Evolutionary conservation across 1,140 invertebrate species (phyloP).

Genomic region (Tribolium castaneum): DNA sequence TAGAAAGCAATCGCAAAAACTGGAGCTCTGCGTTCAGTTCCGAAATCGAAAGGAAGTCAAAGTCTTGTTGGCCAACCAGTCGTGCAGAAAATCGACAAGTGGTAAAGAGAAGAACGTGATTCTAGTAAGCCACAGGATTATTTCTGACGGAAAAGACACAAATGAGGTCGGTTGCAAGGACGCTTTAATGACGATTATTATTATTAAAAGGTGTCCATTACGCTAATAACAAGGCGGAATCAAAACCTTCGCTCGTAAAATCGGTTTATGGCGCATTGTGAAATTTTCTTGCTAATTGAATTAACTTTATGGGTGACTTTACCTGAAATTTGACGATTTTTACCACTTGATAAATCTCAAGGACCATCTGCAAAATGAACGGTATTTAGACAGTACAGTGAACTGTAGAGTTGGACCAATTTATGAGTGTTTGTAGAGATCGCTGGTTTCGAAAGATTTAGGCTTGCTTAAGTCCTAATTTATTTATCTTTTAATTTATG

Average conservation of each 20-base stretch:
- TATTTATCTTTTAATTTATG: too few relatives aligned
- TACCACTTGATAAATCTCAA: too few relatives aligned
- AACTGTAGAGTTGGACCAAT: too few relatives aligned
- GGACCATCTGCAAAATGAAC: too few relatives aligned
- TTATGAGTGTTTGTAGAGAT: too few relatives aligned
- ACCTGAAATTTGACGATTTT: too few relatives aligned
- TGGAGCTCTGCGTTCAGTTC: not conserved
- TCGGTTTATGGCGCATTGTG: not conserved
- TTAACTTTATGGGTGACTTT: not conserved
- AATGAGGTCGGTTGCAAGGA: slow-evolving; percentile 17
- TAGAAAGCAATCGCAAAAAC: slow-evolving; percentile 21
- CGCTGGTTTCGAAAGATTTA: too few relatives aligned
- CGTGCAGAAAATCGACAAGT: slow-evolving; percentile 10
- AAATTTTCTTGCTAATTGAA: not conserved
- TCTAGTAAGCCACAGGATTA: not conserved
- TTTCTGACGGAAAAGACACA: not conserved
- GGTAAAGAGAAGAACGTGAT: slow-evolving; percentile 1
- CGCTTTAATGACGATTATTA: not conserved
- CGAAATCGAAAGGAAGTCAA: slow-evolving; percentile 25
- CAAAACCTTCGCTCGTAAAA: not conserved
- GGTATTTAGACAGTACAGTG: too few relatives aligned
- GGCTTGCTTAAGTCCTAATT: too few relatives aligned
- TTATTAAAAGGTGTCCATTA: slow-evolving; percentile 8
- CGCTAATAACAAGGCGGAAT: slow-evolving; percentile 10
- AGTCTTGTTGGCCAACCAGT: not conserved